These are phyloP conservation scores for Paramormyrops kingsleyae DNA, from an alignment of 2,113 vertebrate species.

Conservation along the genomic window DNA sequence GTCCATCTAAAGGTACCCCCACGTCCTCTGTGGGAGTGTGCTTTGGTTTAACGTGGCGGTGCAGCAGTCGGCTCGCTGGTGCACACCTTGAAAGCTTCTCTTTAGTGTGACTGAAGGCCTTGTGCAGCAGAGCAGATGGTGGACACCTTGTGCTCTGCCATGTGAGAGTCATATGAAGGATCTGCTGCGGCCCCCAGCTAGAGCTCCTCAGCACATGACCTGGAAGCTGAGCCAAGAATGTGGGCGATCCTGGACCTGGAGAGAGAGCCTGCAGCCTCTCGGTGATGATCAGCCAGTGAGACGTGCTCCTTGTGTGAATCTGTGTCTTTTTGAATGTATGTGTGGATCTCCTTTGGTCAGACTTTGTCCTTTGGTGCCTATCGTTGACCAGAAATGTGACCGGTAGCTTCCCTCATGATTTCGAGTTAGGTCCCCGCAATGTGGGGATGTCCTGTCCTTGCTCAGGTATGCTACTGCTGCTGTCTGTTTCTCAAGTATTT, in stretches of 20 bases:
- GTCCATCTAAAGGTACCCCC: neutral
- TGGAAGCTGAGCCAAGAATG: neutral
- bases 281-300: neutral
- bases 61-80: neutral
- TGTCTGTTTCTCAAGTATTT: neutral
- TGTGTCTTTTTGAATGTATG: neutral
- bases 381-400: neutral
- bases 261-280: neutral
- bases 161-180: constrained; percentile 47
- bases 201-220: neutral
- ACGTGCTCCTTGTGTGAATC: neutral
- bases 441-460: neutral
- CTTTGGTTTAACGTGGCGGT: neutral
- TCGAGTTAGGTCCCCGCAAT: neutral
- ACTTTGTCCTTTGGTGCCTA: neutral
- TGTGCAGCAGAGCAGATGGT: neutral
- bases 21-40: neutral
- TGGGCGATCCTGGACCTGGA: neutral
- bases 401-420: neutral
- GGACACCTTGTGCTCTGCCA: neutral
- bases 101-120: neutral
- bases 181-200: constrained; percentile 18
- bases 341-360: neutral
- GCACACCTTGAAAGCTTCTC: neutral
- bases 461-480: neutral